phyloP scores from a whole-genome alignment of 2,113 vertebrate genomes.

The Apeltes quadracus region DNA sequence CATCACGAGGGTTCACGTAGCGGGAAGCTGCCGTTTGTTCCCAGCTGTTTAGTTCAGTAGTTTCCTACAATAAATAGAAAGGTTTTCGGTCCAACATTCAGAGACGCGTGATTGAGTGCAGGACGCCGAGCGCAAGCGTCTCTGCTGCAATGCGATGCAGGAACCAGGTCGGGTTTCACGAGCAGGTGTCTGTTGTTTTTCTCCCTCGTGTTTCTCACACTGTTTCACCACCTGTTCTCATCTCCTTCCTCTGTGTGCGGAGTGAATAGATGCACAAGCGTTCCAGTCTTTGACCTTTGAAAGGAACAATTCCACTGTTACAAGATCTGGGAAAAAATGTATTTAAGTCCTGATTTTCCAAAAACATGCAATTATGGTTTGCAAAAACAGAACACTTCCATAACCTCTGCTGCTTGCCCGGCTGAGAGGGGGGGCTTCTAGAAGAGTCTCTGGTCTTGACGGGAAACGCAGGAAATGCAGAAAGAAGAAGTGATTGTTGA shows the following conservation, averaged over 20 bases:
- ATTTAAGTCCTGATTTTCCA: neutral
- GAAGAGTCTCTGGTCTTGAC: conserved; percentile 12
- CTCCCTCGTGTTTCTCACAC: conserved; percentile 64
- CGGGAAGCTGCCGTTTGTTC: too few species aligned
- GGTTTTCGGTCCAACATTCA: too few species aligned
- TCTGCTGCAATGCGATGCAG: conserved; percentile 82
- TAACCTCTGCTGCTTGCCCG: too few species aligned
- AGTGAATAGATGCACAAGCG: too few species aligned
- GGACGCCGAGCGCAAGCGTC: conserved; percentile 43
- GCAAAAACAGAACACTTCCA: too few species aligned
- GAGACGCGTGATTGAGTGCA: conserved; percentile 46
- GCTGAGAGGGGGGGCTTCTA: too few species aligned
- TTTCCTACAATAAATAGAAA: too few species aligned
- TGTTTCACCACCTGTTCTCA: conserved; percentile 86
- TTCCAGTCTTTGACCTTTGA: neutral
- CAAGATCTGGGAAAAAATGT: neutral
- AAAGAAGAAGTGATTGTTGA: conserved; percentile 26
- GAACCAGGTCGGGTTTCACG: conserved; percentile 86
- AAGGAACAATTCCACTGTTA: too few species aligned
- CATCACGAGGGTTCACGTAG: too few species aligned
- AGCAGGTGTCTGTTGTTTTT: conserved; percentile 85
- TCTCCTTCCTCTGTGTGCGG: conserved; percentile 29
- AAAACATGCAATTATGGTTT: neutral
- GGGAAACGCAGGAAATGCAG: conserved; percentile 10
- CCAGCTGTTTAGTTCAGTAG: too few species aligned